Evolutionary conservation across 2,113 vertebrate genomes (phyloP), one percentile per base, ranked within the genome.

Genomic region (Alethe diademata): DNA sequence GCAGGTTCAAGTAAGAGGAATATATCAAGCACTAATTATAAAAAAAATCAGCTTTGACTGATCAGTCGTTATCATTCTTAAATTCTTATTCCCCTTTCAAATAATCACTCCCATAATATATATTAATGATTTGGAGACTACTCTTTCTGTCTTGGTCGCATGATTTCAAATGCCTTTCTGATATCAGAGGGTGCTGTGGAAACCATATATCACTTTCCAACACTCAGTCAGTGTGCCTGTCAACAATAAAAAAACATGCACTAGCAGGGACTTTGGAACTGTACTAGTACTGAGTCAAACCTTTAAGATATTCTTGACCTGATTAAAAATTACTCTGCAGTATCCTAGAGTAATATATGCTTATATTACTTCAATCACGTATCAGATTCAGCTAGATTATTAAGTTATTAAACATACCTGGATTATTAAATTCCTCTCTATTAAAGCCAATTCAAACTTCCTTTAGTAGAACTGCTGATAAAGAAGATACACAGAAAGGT

Each of bases 61-160:
- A 53, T 80, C n/a, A 26, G 25, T 73, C 35, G 25, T 50, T 29
- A 65, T 3, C 0, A 1, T 20, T 76, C 9, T 70, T 50, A 71
- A 78, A 58, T 54, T 74, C 23, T 81, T 85, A 71, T 33, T 74
- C 33, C 1, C 0, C 5, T 67, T 93, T 75, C 23, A 58, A 67
- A 43, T 42, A 56, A 74, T 71, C 43, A 35, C 4, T 61, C 2
- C 2, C 19, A 54, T 71, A 54, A 86, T 64, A 60, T 5, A 42
- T 19, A 19, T 25, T 19, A 8, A 31, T 19, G 19, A 6, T 88
- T 88, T 11, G 3, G 12, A 66, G 3, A 11, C 9, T 87, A 10
- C 33, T 23, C 2, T 60, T 83, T 83, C 26, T 60, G 9, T 51
- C 19, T 62, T 4, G 0, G 7, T 4, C 1, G 3, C 8, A 7